Percentiles rank a stretch among this genome's conserved stretches.
These are phyloP conservation scores for Saguinus imperator DNA, from an alignment of 2,113 vertebrate genomes.

Conservation along the genomic window DNA sequence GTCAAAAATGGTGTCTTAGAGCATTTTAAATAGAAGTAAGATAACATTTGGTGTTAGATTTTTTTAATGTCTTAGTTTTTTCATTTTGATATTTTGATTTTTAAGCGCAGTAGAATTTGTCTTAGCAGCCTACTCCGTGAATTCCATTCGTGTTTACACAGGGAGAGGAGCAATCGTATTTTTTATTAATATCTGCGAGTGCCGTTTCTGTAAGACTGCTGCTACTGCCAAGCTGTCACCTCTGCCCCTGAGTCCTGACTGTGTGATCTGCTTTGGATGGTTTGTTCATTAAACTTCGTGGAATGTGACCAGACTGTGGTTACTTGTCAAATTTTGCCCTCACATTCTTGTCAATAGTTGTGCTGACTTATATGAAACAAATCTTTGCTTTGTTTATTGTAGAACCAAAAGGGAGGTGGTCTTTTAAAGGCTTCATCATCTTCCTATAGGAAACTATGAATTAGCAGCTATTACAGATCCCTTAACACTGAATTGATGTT, in stretches of 20 bases:
- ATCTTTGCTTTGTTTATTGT: background rate
- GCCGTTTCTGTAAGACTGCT: background rate
- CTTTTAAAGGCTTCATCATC: background rate
- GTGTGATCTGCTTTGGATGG: background rate
- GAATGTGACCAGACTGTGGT: background rate
- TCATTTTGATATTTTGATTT: background rate
- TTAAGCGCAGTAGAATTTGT: background rate
- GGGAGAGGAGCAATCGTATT: background rate
- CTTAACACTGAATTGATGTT: background rate
- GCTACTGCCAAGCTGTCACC: background rate
- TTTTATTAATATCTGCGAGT: background rate
- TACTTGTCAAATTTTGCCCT: background rate
- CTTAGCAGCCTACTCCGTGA: background rate
- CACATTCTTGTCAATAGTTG: background rate
- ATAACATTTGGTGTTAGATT: background rate
- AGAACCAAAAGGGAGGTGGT: background rate
- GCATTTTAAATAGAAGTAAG: slow-evolving; percentile 38
- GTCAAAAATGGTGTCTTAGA: background rate
- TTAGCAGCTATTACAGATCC: background rate
- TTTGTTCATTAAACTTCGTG: background rate
- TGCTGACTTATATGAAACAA: background rate
- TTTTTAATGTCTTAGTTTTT: slow-evolving; percentile 14
- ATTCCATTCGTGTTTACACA: background rate
- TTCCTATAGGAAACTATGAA: background rate
- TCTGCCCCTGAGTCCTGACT: background rate